A percentile compares a stretch with the other conserved stretches of the same genome.
phyloP scores from a whole-genome alignment of 1,140 invertebrate species.

The Centruroides vittatus region DNA sequence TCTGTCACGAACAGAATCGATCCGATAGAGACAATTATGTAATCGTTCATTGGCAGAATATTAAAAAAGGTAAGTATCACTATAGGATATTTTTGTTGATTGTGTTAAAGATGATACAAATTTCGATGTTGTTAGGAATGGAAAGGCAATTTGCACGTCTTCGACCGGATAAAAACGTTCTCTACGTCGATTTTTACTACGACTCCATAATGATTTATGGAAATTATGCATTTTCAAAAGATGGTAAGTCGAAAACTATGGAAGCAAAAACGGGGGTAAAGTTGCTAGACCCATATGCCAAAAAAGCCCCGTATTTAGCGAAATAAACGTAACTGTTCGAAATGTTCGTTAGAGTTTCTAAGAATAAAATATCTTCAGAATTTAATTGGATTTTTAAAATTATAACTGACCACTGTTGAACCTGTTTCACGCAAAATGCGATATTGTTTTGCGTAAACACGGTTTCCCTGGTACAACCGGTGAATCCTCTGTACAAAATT shows the following conservation, averaged over 20 bases:
- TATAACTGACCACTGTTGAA: too few relatives aligned
- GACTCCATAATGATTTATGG: conserved; percentile 30
- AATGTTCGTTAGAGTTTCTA: too few relatives aligned
- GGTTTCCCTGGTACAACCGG: too few relatives aligned
- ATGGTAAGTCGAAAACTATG: conserved; percentile 23
- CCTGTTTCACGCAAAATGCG: too few relatives aligned
- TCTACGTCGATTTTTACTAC: conserved; percentile 23
- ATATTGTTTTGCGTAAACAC: too few relatives aligned
- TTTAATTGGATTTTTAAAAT: too few relatives aligned
- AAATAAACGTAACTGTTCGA: too few relatives aligned
- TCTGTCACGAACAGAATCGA: conserved; percentile 29
- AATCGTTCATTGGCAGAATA: conserved; percentile 24
- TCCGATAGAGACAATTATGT: conserved; percentile 28
- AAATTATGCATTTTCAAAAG: conserved; percentile 25
- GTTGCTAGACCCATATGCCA: conserved; percentile 23
- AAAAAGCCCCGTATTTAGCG: conserved; percentile 20
- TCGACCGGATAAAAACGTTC: conserved; percentile 3
- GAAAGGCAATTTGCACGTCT: conserved; percentile 12
- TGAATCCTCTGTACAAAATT: too few relatives aligned
- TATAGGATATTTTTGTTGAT: not conserved
- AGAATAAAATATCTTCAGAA: too few relatives aligned
- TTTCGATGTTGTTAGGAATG: not conserved
- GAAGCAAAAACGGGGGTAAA: conserved; percentile 19
- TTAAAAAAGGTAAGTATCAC: conserved; percentile 19
- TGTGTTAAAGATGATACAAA: not conserved